Percentiles rank a stretch among this genome's conserved stretches.
Conservation (phyloP, 2,797 vertebrate genomes). For the Xenops minutus region DNA sequence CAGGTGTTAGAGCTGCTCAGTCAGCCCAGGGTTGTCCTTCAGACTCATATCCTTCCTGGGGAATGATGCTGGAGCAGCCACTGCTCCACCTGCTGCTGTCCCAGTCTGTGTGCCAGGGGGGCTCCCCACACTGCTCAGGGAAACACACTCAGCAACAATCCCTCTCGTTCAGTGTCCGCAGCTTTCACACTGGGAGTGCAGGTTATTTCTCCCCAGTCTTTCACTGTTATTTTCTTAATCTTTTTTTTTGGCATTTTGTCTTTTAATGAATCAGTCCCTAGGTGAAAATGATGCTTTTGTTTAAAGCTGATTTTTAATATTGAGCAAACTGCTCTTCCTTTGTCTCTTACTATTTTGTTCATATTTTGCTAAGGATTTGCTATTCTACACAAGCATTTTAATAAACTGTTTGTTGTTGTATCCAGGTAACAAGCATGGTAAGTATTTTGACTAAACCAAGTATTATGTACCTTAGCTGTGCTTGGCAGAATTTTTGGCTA, state of each 20-base stretch:
- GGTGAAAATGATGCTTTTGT: constrained; percentile 11
- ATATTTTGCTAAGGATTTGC: constrained; percentile 67
- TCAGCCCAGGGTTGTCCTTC: background rate
- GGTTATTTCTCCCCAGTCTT: background rate
- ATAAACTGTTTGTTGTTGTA: constrained; percentile 85
- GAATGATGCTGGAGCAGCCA: background rate
- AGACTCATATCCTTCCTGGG: background rate
- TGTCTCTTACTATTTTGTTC: constrained; percentile 47
- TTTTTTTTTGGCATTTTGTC: background rate
- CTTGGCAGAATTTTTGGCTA: constrained; percentile 79
- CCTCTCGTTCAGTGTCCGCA: background rate
- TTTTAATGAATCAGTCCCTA: constrained; percentile 62
- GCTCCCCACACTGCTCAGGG: background rate
- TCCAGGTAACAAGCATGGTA: constrained; percentile 99
- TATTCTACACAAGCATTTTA: constrained; percentile 77
- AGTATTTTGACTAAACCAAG: constrained; percentile 83
- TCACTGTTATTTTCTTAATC: background rate
- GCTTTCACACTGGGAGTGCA: background rate
- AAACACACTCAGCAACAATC: background rate
- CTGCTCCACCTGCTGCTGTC: constrained; percentile 10
- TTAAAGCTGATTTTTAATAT: constrained; percentile 37
- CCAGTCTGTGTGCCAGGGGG: background rate
- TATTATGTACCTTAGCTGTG: constrained; percentile 77
- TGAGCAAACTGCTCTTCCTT: constrained; percentile 10
- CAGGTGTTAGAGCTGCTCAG: background rate